A percentile compares a stretch with the other conserved stretches of the same genome.
Conservation (phyloP, 1,140 invertebrate species). For the Homarus americanus region DNA sequence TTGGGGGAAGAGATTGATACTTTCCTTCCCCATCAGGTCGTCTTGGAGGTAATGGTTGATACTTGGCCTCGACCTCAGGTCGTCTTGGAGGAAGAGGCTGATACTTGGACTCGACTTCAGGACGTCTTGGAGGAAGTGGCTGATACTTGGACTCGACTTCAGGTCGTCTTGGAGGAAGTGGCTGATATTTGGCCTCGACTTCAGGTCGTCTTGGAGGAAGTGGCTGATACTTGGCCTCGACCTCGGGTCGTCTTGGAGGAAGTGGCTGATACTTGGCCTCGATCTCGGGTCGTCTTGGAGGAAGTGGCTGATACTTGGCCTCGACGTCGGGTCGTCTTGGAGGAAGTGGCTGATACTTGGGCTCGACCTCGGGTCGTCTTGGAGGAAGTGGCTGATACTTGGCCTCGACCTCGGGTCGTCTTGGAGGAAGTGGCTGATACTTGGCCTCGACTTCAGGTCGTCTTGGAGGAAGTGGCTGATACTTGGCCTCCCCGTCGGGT, state of each 20-base stretch:
- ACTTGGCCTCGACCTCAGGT: slow-evolving; percentile 52
- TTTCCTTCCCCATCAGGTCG: slow-evolving; percentile 44
- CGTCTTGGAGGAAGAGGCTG: slow-evolving; percentile 40
- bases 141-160: slow-evolving; percentile 45
- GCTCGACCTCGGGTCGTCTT: slow-evolving; percentile 46
- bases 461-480: slow-evolving; percentile 4
- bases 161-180: neutral
- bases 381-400: slow-evolving; percentile 46
- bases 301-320: slow-evolving; percentile 15
- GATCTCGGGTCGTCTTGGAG: slow-evolving; percentile 35
- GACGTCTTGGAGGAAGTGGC: slow-evolving; percentile 29
- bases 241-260: slow-evolving; percentile 32
- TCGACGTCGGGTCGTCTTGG: slow-evolving; percentile 42
- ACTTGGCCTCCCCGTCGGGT: slow-evolving; percentile 26
- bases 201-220: slow-evolving; percentile 42
- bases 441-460: slow-evolving; percentile 34
- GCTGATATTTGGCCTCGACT: slow-evolving; percentile 52
- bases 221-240: slow-evolving; percentile 21
- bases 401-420: slow-evolving; percentile 33
- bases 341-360: slow-evolving; percentile 29
- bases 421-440: slow-evolving; percentile 34
- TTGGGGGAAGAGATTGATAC: slow-evolving; percentile 26
- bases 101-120: slow-evolving; percentile 45
- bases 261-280: slow-evolving; percentile 43
- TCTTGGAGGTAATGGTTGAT: slow-evolving; percentile 44